Evolutionary conservation across 2,797 vertebrate genomes (phyloP).

Genomic region (Toxotes lorentzi): DNA sequence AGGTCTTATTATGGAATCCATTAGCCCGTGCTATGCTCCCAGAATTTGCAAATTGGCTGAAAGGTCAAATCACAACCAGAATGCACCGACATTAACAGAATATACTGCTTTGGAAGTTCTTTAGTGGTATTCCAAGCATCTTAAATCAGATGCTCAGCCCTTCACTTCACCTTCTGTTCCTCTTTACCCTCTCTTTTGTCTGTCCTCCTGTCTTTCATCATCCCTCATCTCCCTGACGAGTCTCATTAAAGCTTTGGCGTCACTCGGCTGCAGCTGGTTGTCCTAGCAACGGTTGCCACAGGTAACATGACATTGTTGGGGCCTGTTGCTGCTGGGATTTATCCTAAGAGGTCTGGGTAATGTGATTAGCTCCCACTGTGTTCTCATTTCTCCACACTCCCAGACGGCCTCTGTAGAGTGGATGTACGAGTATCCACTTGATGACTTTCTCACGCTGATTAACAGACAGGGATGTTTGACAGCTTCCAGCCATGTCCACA

Average conservation of each 20-base stretch:
- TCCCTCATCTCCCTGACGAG: not conserved
- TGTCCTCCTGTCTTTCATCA: not conserved
- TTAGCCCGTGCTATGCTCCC: not conserved
- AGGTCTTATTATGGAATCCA: not conserved
- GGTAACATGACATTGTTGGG: conserved; percentile 9
- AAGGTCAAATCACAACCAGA: not conserved
- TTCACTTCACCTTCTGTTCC: not conserved
- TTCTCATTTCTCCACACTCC: conserved; percentile 35
- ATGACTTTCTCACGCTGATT: conserved; percentile 51
- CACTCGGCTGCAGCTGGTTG: not conserved
- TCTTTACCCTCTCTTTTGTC: not conserved
- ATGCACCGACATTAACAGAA: not conserved
- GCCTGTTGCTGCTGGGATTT: conserved; percentile 33
- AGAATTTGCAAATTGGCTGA: not conserved
- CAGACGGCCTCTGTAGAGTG: conserved; percentile 16
- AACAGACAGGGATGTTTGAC: conserved; percentile 3
- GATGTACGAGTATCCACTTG: conserved; percentile 25
- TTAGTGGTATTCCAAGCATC: not conserved
- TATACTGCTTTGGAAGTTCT: not conserved
- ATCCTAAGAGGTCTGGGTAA: conserved; percentile 34
- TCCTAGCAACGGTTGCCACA: not conserved
- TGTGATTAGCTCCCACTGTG: conserved; percentile 47
- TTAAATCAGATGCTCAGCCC: not conserved
- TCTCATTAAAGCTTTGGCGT: not conserved
- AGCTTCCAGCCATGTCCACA: not conserved